Evolutionary conservation across 2,888 invertebrate species (phyloP), one percentile per base, ranked within the genome.

Genomic region (Pristionchus entomophagus): DNA sequence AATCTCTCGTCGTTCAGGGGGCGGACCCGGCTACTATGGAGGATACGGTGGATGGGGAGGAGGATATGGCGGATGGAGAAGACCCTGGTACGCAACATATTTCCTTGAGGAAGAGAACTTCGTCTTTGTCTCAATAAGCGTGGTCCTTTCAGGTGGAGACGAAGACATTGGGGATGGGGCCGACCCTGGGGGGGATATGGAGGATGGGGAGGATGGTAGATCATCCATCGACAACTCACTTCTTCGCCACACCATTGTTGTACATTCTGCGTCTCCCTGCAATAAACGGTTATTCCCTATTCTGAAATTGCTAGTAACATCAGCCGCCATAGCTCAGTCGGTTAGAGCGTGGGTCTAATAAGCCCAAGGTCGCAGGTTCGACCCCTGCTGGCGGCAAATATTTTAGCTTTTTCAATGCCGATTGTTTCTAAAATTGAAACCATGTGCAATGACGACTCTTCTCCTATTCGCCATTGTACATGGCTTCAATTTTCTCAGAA

Each of bases 341-440:
- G 87, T 87, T 87, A 87, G 87, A 87, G 87, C 87, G 87, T 87
- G 87, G 87, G 87, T 87, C 87, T 87, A 87, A 87, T 87, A 87
- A 87, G 87, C 87, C 87, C 87, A 87, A 87, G 87, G 87, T 87
- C 87, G 86, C 87, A 87, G 87, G 87, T 87, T 87, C 87, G 87
- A 86, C 87, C 87, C 87, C 87, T 87, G 87, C 86, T 56, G 81
- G 81, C 81, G 81, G 81, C 81, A 81, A 81, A 81, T 32, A 53
- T 5, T 77, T 77, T 69, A 35, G 65, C n/a, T n/a, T n/a, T n/a
- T n/a, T n/a, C n/a, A n/a, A n/a, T n/a, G n/a, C n/a, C n/a, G n/a
- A n/a, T n/a, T n/a, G n/a, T n/a, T n/a, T n/a, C n/a, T n/a, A n/a
- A n/a, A n/a, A n/a, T n/a, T n/a, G n/a, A n/a, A n/a, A n/a, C n/a